Evolutionary conservation across 1,140 invertebrate genomes (phyloP), one percentile per base, ranked within the genome.

Genomic region (Euwallacea similis): DNA sequence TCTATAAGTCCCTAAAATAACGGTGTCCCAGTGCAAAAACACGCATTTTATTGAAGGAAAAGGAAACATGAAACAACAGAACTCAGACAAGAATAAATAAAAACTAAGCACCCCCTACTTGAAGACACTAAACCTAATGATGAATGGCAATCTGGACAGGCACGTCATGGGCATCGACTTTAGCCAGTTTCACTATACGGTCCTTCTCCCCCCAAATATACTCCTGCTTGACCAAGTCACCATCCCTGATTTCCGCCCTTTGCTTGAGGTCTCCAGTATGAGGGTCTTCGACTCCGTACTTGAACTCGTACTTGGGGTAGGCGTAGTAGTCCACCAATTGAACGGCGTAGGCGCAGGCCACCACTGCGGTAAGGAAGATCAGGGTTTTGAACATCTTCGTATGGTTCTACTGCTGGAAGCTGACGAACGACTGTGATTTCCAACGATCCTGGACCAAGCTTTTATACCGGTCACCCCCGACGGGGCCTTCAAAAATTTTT

Each of bases 161-260:
- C 6, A 56, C 55, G 43, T 44, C 65, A 21, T 67, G 65, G 9
- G 65, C 58, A 13, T 69, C 67, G 1, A 71, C 59, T 46, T 70
- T 74, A 33, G 66, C 56, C 50, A 74, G 42, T 16, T 61, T 66
- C 11, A 71, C 66, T 13, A 66, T 16, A 15, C 73, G 69, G 42
- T 74, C 69, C 42, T 74, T 71, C 16, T 69, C 67, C 7, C 59
- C 67, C 67, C 67, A 69, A 62, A 56, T 9, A 33, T 69, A 69
- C 15, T 62, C 67, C n/a, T 69, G 67, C 43, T 88, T 85, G 7
- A 89, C 88, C 13, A 88, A 83, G 76, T 89, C 88, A 7, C 88
- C 88, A 64, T 83, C 80, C 4, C 86, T 81, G n/a, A 81, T 81
- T 76, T 87, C 86, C 56, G 87, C 86, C 76, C 86, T 85, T 71